Evolutionary conservation across 2,797 vertebrate genomes (phyloP).

Genomic region (Kryptopterus vitreolus): DNA sequence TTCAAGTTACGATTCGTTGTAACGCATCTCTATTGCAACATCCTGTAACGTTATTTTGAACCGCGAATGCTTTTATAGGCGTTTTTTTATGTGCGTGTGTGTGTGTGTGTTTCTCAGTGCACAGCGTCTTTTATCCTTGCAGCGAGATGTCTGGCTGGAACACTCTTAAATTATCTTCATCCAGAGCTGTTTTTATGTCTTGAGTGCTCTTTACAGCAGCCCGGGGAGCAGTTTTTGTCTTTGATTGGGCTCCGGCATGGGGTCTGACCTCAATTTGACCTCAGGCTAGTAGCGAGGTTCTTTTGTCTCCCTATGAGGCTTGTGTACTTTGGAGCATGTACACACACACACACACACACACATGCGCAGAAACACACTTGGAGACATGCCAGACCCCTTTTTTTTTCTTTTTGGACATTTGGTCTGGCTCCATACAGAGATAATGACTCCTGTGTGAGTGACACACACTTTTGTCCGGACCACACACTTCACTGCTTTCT

Average conservation of each 20-base stretch:
- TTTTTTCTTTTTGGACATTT: conserved; percentile 8
- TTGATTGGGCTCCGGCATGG: conserved; percentile 31
- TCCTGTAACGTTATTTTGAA: neutral
- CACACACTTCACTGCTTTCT: neutral
- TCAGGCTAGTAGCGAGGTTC: conserved; percentile 10
- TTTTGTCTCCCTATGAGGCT: neutral
- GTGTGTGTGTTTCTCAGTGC: neutral
- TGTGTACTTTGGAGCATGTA: conserved; percentile 13
- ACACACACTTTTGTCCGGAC: neutral
- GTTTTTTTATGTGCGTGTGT: too few relatives aligned
- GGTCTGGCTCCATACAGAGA: conserved; percentile 33
- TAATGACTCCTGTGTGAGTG: conserved; percentile 4
- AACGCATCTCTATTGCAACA: too few relatives aligned
- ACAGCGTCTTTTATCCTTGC: neutral
- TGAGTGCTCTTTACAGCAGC: conserved; percentile 6
- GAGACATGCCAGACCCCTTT: neutral
- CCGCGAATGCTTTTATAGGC: neutral
- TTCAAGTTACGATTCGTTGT: too few relatives aligned
- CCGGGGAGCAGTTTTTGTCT: conserved; percentile 13
- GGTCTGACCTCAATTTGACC: conserved; percentile 39
- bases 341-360: conserved; percentile 9
- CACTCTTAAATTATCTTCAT: conserved; percentile 29
- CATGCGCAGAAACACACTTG: neutral
- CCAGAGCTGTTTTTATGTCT: conserved; percentile 24
- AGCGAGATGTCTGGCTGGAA: neutral